Percentiles rank a stretch among this genome's conserved stretches.
Conservation (phyloP, 2,797 vertebrate genomes). For the Anisognathus igniventris region DNA sequence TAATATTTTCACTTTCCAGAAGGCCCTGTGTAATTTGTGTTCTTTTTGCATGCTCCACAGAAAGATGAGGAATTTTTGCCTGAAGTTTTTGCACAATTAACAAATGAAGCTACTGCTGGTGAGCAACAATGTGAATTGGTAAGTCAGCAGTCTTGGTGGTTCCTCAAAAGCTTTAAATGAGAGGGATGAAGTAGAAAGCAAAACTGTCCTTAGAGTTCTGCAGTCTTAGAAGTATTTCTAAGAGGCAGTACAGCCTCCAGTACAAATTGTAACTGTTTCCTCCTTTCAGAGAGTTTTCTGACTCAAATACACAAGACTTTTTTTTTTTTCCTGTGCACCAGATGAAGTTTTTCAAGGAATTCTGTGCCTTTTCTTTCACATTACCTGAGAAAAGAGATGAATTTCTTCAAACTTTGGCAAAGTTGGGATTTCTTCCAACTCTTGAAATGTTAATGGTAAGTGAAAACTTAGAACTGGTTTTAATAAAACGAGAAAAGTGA, state of each 20-base stretch:
- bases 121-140: conserved; percentile 91
- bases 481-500: neutral
- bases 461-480: neutral
- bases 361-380: conserved; percentile 90
- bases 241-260: neutral
- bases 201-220: neutral
- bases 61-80: conserved; percentile 95
- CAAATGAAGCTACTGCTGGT: conserved; percentile 89
- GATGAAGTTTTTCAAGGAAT: conserved; percentile 95
- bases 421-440: conserved; percentile 88
- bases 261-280: neutral
- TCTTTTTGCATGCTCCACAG: conserved; percentile 71
- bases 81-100: conserved; percentile 93
- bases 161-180: neutral
- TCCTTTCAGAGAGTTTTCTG: neutral
- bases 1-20: neutral
- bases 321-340: conserved; percentile 10
- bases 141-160: conserved; percentile 37
- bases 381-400: conserved; percentile 88
- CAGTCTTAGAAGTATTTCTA: neutral
- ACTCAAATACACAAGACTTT: neutral
- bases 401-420: conserved; percentile 91
- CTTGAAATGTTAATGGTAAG: conserved; percentile 93
- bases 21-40: neutral
- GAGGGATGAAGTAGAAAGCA: neutral